phyloP scores from a whole-genome alignment of 2,113 vertebrate species.

The Euleptes europaea region DNA sequence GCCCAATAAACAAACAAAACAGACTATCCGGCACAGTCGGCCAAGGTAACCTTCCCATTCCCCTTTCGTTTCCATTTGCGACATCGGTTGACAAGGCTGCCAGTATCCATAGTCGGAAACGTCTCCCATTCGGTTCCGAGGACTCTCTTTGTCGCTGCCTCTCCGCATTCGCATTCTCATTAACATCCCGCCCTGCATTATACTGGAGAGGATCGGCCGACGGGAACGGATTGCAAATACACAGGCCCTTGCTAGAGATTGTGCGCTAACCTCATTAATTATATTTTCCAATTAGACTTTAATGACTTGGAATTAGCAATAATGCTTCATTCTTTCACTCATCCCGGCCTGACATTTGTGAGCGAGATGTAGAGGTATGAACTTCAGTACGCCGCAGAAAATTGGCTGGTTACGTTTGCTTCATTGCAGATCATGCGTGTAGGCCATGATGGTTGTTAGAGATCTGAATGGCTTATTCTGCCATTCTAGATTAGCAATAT shows the following conservation, averaged over 20 bases:
- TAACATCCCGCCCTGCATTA: constrained; percentile 17
- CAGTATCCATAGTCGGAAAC: fast-evolving
- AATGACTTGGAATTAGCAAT: constrained; percentile 12
- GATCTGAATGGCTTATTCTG: not conserved
- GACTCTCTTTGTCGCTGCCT: not conserved
- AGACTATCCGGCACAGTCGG: not conserved
- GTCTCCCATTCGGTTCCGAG: not conserved
- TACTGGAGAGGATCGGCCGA: not conserved
- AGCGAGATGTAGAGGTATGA: not conserved
- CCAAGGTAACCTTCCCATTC: not conserved
- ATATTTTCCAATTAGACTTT: constrained; percentile 16
- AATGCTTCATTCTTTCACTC: not conserved
- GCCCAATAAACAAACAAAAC: not conserved
- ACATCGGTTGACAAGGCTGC: not conserved
- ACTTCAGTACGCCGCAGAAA: not conserved
- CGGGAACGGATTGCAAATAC: not conserved
- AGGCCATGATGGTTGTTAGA: not conserved
- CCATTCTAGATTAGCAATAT: not conserved
- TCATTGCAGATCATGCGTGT: not conserved
- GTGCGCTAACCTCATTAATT: not conserved
- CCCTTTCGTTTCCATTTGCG: not conserved
- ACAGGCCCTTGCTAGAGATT: not conserved
- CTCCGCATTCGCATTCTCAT: not conserved
- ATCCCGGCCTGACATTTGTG: not conserved
- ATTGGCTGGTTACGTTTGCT: not conserved